Conservation (phyloP, 2,797 vertebrate species). For the Megalops cyprinoides region DNA sequence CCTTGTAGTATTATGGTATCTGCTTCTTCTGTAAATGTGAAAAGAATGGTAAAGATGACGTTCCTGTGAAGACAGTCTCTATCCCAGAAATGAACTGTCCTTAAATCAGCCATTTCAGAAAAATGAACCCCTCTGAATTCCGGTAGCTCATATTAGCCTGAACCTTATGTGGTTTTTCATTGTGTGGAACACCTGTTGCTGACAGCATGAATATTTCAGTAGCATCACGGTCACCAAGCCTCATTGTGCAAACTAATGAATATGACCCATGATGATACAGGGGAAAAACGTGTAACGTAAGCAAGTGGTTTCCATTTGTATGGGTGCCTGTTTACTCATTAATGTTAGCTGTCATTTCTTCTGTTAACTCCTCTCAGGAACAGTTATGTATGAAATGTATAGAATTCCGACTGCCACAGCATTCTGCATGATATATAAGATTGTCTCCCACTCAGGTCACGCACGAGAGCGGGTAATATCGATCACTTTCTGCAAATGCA, state of each 20-base stretch:
- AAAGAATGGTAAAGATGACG: not conserved
- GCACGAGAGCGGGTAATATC: not conserved
- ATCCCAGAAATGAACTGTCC: not conserved
- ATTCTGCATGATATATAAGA: not conserved
- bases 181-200: not conserved
- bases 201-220: not conserved
- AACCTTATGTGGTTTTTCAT: not conserved
- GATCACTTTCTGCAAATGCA: slow-evolving; percentile 9
- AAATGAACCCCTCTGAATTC: not conserved
- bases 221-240: not conserved
- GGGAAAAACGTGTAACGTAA: not conserved
- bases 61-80: not conserved
- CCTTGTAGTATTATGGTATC: not conserved
- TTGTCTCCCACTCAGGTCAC: not conserved
- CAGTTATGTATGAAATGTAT: not conserved
- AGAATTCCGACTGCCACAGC: not conserved
- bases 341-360: slow-evolving; percentile 4
- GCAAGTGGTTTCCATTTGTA: no score
- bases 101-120: not conserved
- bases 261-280: not conserved
- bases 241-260: not conserved
- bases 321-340: slow-evolving; percentile 12
- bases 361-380: not conserved
- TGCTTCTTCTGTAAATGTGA: not conserved
- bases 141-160: not conserved